These are phyloP conservation scores for Drosophila tanythrix DNA, from an alignment of 2,888 invertebrate genomes.

Conservation along the genomic window DNA sequence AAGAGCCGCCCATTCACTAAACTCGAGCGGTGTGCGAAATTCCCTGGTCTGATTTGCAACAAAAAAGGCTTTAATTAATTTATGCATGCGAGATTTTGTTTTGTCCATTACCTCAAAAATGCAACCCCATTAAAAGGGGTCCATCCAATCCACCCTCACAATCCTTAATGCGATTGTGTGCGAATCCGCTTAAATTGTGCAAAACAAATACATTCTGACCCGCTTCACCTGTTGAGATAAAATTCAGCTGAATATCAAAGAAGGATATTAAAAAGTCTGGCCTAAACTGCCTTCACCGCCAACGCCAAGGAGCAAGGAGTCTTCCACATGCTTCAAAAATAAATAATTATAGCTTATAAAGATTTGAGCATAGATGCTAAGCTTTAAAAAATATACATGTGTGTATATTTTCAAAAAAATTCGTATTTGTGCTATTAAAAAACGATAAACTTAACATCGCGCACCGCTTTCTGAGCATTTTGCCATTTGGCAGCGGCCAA, in stretches of 20 bases:
- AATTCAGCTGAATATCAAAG: background rate
- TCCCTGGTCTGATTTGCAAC: slow-evolving; percentile 35
- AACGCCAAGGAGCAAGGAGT: background rate
- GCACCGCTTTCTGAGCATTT: slow-evolving; percentile 4
- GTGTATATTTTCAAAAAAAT: background rate
- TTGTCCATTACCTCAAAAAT: background rate
- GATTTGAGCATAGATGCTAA: background rate
- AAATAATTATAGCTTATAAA: background rate
- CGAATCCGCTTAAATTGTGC: background rate
- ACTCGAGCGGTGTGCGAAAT: slow-evolving; percentile 9
- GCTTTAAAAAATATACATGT: background rate
- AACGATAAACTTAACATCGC: slow-evolving; percentile 7
- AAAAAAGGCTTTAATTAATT: slow-evolving; percentile 56
- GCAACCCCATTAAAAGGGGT: background rate
- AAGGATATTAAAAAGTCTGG: background rate
- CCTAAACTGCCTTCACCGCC: background rate
- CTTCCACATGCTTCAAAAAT: background rate
- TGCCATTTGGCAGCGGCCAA: slow-evolving; percentile 31
- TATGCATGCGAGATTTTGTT: slow-evolving; percentile 46
- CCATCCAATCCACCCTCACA: slow-evolving; percentile 5
- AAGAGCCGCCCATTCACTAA: slow-evolving; percentile 24
- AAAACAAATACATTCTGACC: background rate
- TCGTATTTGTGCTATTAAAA: slow-evolving; percentile 13
- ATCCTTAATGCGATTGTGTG: background rate
- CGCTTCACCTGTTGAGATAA: background rate